A percentile compares a stretch with the other conserved stretches of the same genome.
These are phyloP conservation scores for Poeciliopsis retropinna DNA, from an alignment of 2,113 vertebrate genomes.

Conservation along the genomic window DNA sequence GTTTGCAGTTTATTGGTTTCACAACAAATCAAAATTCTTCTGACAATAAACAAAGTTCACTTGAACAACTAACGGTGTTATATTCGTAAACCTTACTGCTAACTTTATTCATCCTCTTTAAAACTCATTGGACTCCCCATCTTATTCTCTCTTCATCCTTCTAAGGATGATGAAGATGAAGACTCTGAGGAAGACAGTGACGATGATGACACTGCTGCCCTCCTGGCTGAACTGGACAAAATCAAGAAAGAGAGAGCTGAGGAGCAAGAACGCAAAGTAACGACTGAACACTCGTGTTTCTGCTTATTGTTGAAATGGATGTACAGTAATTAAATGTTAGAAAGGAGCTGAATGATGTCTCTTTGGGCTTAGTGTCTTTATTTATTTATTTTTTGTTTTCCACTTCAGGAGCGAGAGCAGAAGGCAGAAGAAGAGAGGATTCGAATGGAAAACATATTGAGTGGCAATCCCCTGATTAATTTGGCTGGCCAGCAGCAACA, in stretches of 20 bases:
- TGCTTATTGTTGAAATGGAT: background rate
- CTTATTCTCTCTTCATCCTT: background rate
- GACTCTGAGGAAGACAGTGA: constrained; percentile 93
- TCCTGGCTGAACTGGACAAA: constrained; percentile 95
- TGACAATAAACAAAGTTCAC: too few relatives aligned
- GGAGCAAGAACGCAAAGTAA: constrained; percentile 94
- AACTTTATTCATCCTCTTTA: too few relatives aligned
- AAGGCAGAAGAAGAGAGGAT: constrained; percentile 98
- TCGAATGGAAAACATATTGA: constrained; percentile 97
- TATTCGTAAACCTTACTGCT: too few relatives aligned
- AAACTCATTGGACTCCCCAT: background rate
- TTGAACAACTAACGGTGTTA: too few relatives aligned
- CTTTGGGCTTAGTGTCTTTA: background rate
- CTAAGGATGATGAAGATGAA: constrained; percentile 84
- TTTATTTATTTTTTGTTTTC: constrained; percentile 3
- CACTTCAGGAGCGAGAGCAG: constrained; percentile 91
- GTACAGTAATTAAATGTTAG: background rate
- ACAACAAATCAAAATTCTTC: too few relatives aligned
- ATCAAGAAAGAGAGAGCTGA: constrained; percentile 98
- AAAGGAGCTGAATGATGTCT: background rate
- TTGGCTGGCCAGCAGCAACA: constrained; percentile 86
- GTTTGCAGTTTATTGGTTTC: too few relatives aligned
- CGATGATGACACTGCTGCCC: constrained; percentile 94
- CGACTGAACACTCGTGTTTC: constrained; percentile 3
- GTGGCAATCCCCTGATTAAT: constrained; percentile 94